Evolutionary conservation across 2,888 invertebrate genomes (phyloP), one percentile per base, ranked within the genome.

Genomic region (Tanypteryx hageni): DNA sequence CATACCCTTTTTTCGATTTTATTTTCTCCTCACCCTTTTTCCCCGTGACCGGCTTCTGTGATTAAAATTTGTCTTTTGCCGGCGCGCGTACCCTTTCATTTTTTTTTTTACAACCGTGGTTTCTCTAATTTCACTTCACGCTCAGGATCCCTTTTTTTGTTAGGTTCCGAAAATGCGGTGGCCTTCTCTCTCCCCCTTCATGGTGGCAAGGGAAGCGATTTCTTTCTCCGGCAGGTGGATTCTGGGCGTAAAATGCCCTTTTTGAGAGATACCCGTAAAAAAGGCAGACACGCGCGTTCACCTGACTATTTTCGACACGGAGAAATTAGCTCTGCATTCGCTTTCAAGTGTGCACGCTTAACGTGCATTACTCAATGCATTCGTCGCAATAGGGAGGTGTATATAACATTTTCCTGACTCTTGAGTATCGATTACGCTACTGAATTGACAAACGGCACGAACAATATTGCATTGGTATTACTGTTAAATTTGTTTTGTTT

Each of bases 111-210:
- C 61, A 86, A 59, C 18, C 89, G 89, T 89, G 89, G 89, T 89
- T 89, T 89, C 44, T 68, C 89, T 89, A 89, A 89, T 89, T 68
- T 89, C 61, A 89, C 89, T 89, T 68, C 89, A 89, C 89, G 89
- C 89, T 44, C 89, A 61, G 64, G 61, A 13, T 76, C 89, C 64
- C 64, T 89, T 44, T 89, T 61, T 85, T 58, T 22, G 27, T 13
- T 18, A 58, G 86, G 59, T 86, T 61, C 56, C 44, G 89, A 89
- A 89, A 64, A 89, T 68, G 61, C 89, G 59, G 22, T 31, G 27
- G 16, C 86, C 61, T 14, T 85, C 22, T 27, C 57, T 18, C n/a
- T 0, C n/a, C 0, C 9, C 83, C 10, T n/a, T 83, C n/a, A 56
- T 44, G 83, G 83, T 83, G 83, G 83, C 83, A n/a, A 57, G 56